phyloP scores from a whole-genome alignment of 2,888 invertebrate species.

The Seladonia tumulorum region DNA sequence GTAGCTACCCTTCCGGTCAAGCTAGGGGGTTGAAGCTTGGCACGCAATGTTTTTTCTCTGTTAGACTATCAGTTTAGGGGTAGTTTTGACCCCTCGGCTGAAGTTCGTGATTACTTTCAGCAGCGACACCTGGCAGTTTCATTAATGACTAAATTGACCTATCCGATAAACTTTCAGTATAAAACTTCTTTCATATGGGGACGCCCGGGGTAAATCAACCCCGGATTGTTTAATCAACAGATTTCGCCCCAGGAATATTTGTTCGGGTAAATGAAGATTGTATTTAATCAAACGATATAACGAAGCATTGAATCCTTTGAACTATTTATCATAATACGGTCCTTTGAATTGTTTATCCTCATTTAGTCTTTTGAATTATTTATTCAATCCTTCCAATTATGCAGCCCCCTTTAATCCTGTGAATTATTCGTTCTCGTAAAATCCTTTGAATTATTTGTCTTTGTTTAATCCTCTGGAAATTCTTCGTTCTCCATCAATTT shows the following conservation, averaged over 20 bases:
- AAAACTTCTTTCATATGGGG: neutral
- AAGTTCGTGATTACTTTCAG: neutral
- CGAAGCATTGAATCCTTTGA: neutral
- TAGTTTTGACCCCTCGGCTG: neutral
- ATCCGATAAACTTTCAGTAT: neutral
- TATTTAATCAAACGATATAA: neutral
- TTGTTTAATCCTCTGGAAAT: neutral
- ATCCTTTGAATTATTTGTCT: neutral
- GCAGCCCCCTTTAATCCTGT: neutral
- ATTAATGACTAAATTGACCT: slow-evolving; percentile 1
- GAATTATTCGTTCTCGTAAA: neutral
- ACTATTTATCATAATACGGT: neutral
- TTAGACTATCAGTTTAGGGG: slow-evolving; percentile 1
- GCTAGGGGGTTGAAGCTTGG: neutral
- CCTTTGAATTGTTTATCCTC: neutral
- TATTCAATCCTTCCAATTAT: neutral
- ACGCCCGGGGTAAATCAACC: neutral
- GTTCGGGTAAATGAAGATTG: neutral
- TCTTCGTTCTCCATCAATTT: neutral
- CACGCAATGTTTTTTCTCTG: slow-evolving; percentile 1
- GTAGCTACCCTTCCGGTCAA: neutral
- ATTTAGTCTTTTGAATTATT: neutral
- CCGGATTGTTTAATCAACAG: slow-evolving; percentile 1
- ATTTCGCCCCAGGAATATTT: neutral
- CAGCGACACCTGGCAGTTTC: slow-evolving; percentile 6